Evolutionary conservation across 1,140 invertebrate genomes (phyloP), one percentile per base, ranked within the genome.

Genomic region (Sycobia sp.): DNA sequence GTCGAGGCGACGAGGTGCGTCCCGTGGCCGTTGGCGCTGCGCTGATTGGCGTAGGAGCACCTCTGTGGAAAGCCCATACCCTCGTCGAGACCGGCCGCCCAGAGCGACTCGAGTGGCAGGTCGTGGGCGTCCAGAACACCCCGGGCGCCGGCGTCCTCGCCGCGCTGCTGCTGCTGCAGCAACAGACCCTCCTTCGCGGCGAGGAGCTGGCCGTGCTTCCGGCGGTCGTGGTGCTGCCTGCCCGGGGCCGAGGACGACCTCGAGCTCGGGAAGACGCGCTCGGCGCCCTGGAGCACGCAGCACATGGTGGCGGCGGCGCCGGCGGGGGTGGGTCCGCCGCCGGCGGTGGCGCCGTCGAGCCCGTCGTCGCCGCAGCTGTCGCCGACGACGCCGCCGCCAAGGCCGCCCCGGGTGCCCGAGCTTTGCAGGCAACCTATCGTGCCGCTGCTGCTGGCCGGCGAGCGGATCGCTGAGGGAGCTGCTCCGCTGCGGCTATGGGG

Each of bases 351-450:
- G 66, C 74, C 71, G 56, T 77, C 73, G 58, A 77, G 72, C 58
- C 76, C 74, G 72, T 74, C 76, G 73, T 74, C 76, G 74, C 76
- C 76, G 46, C 71, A 75, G 29, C 5, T 7, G 29, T 4, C 29
- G 29, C 5, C 29, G 5, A 4, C 29, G 29, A 11, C 5, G 29
- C 29, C 11, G 5, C 29, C 29, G 11, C 5, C 5, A 4, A 11
- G 5, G 46, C 67, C 58, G 50, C 67, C 67, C 72, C 74, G 70
- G 65, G 65, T 69, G 70, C 73, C 74, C 50, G 68, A 71, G 67
- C 75, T 77, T 70, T 77, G 75, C 69, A 77, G 74, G 74, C 75
- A 77, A 76, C 75, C 75, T 77, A 77, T 77, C 70, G 75, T 77
- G 75, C 71, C 34, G 44, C 68, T 61, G 67, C 64, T 71, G 71